A percentile compares a stretch with the other conserved stretches of the same genome.
Conservation (phyloP, 2,888 invertebrate genomes). For the Perdita meconis region DNA sequence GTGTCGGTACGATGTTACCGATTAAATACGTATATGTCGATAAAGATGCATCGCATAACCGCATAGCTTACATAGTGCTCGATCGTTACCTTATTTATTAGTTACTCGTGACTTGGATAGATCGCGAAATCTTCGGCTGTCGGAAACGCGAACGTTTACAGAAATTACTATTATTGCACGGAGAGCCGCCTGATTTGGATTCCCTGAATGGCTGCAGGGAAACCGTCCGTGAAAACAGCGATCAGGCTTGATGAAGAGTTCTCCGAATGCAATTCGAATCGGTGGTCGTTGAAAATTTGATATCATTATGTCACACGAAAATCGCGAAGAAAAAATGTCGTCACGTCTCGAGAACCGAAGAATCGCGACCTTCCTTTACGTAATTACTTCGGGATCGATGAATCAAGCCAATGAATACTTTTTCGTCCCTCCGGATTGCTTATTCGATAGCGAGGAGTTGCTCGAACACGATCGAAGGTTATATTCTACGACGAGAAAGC, state of each 20-base stretch:
- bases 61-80: not conserved
- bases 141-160: not conserved
- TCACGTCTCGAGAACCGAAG: not conserved
- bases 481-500: not conserved
- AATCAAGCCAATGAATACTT: not conserved
- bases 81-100: not conserved
- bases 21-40: not conserved
- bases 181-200: constrained; percentile 85
- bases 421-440: not conserved
- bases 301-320: not conserved
- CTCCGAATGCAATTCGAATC: constrained; percentile 47
- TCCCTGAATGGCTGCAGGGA: constrained; percentile 88
- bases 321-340: not conserved
- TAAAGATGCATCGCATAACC: not conserved
- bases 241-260: constrained; percentile 82
- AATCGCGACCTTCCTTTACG: constrained; percentile 3
- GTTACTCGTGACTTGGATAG: not conserved
- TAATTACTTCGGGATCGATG: not conserved
- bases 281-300: not conserved
- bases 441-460: not conserved
- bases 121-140: not conserved
- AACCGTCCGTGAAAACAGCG: constrained; percentile 83
- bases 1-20: constrained; percentile 10
- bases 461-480: not conserved
- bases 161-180: not conserved